Evolutionary conservation across 2,113 vertebrate species (phyloP).

Genomic region (Oryzias melastigma): DNA sequence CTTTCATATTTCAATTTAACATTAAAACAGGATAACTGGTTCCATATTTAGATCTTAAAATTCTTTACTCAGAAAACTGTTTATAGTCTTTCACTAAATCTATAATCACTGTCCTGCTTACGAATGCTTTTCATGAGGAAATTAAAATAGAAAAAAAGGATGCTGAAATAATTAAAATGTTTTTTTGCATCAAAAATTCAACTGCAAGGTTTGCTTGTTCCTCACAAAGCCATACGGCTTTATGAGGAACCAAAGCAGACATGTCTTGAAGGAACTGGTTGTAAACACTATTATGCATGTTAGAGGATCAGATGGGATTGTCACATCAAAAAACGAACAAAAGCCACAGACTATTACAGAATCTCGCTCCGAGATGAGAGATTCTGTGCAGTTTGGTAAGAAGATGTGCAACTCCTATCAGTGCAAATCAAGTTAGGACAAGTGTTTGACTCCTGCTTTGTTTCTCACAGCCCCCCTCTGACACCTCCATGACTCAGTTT

Average conservation of each 20-base stretch:
- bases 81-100: conserved; percentile 8
- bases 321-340: conserved; percentile 21
- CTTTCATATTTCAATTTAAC: no score
- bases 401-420: not conserved
- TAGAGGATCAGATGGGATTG: conserved; percentile 15
- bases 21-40: no score
- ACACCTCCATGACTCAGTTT: not conserved
- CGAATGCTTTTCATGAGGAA: not conserved
- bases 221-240: conserved; percentile 9
- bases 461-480: not conserved
- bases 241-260: conserved; percentile 18
- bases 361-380: not conserved
- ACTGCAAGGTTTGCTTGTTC: conserved; percentile 11
- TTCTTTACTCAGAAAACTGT: not conserved
- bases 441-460: no score
- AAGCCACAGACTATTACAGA: not conserved
- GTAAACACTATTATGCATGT: conserved; percentile 5
- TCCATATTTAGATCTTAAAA: conserved; percentile 42
- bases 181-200: conserved; percentile 4
- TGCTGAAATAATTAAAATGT: not conserved
- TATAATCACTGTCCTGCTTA: conserved; percentile 3
- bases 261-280: conserved; percentile 5
- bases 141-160: conserved; percentile 1
- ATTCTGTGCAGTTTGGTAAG: not conserved
- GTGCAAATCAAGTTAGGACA: not conserved